phyloP scores from a whole-genome alignment of 1,140 invertebrate species.

The Drosophila truncata region DNA sequence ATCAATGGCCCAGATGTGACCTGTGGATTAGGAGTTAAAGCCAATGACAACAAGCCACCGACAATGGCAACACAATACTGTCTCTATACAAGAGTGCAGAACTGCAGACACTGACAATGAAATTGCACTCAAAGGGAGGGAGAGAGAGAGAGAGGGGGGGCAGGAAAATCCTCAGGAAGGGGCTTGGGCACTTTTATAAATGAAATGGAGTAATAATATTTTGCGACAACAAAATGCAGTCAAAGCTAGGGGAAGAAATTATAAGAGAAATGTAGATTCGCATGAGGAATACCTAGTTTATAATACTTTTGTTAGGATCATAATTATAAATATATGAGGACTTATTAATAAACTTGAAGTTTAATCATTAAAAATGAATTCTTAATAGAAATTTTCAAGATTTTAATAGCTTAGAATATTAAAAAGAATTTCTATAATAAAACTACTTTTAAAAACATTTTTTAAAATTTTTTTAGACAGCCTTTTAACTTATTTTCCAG shows the following conservation, averaged over 20 bases:
- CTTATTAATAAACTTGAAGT: not conserved
- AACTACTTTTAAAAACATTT: not conserved
- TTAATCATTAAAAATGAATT: no score
- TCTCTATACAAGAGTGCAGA: constrained; percentile 7
- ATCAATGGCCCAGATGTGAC: constrained; percentile 57
- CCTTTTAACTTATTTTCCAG: no score
- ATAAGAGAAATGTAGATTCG: not conserved
- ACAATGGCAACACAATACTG: constrained; percentile 27
- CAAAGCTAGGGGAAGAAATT: not conserved
- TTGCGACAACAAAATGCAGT: constrained; percentile 73
- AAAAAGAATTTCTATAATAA: no score
- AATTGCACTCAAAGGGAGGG: constrained; percentile 47
- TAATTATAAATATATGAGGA: not conserved
- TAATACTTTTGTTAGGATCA: no score
- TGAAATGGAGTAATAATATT: constrained; percentile 84
- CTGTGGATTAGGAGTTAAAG: constrained; percentile 54
- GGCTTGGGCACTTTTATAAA: constrained; percentile 73
- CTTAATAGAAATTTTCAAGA: not conserved
- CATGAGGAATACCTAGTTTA: not conserved
- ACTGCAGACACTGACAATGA: constrained; percentile 74
- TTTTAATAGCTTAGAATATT: no score
- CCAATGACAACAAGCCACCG: constrained; percentile 53
- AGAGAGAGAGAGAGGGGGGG: not conserved
- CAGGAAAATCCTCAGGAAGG: not conserved
- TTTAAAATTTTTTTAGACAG: no score